phyloP scores from a whole-genome alignment of 2,888 invertebrate genomes.

The Plebejus anna region DNA sequence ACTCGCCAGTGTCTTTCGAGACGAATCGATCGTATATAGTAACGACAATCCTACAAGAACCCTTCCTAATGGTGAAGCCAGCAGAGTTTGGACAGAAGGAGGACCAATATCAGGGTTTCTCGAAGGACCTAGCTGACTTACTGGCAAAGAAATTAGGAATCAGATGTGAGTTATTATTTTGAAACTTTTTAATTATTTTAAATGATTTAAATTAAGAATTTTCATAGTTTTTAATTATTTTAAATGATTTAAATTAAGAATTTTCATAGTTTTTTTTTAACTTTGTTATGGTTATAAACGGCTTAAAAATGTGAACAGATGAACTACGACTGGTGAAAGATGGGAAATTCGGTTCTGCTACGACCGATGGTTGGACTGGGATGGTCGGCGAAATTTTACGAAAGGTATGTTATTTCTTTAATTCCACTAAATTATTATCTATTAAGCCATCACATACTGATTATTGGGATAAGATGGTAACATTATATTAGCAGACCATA shows the following conservation, averaged over 20 bases:
- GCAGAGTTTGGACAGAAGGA: constrained; percentile 84
- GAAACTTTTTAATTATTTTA: no score
- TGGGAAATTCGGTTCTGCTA: constrained; percentile 86
- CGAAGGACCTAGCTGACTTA: constrained; percentile 93
- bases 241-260: no score
- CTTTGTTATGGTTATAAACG: neutral
- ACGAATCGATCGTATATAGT: constrained; percentile 92
- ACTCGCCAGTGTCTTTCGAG: constrained; percentile 85
- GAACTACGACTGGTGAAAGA: constrained; percentile 92
- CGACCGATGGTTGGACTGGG: constrained; percentile 91
- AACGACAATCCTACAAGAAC: constrained; percentile 92
- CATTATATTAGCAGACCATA: no score
- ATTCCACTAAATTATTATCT: neutral
- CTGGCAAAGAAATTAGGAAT: constrained; percentile 90
- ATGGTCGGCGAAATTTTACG: constrained; percentile 92
- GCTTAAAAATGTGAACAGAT: constrained; percentile 76
- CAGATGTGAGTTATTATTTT: constrained; percentile 81
- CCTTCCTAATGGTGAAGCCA: constrained; percentile 89
- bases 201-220: no score
- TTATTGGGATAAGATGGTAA: no score
- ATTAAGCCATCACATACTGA: no score
- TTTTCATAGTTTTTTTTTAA: neutral
- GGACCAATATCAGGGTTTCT: constrained; percentile 93
- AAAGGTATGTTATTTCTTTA: constrained; percentile 81
- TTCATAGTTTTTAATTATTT: no score